Evolutionary conservation across 1,140 invertebrate species (phyloP), one percentile per base, ranked within the genome.

Genomic region (Antheraea pernyi): DNA sequence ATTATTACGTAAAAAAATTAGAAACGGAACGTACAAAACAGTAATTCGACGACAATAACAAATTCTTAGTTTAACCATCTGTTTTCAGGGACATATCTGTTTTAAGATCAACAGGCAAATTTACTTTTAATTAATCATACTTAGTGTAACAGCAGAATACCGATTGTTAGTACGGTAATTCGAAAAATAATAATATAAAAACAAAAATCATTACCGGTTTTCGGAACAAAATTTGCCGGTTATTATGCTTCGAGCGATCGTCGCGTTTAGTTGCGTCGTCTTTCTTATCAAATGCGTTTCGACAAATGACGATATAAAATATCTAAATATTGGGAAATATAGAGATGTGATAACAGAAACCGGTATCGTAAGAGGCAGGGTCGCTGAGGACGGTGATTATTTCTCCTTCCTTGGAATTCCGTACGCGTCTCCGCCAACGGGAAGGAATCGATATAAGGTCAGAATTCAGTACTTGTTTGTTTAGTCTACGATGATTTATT

Each of bases 261-360:
- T 53, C 16, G 16, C 16, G 9, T 16, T 11, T 6, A 16, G 46
- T 53, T 53, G 46, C 16, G 16, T 53, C 1, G 46, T 53, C 2
- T 53, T 53, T 53, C 13, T 53, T 13, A 16, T 53, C 46, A 13
- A 7, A 53, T 13, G 16, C 16, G 46, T 16, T 0, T 53, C 16
- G 11, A 60, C 19, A 18, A n/a, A 60, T 19, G 16, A 60, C 5
- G 10, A 9, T 10, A 0, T 30, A 0, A 16, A 10, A 19, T 10
- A 60, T 18, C 18, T 53, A 30, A 30, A 30, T 30, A 30, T 30
- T 13, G 46, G 46, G 7, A 60, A 16, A 7, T 37, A 63, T 11
- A 63, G 61, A 63, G 30, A 63, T 63, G 61, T 63, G 16, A 63
- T 63, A 18, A 63, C 61, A 37, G 30, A 63, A 37, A 18, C 19